A percentile compares a stretch with the other conserved stretches of the same genome.
Conservation (phyloP, 2,888 invertebrate genomes). For the Tenthredo livida region DNA sequence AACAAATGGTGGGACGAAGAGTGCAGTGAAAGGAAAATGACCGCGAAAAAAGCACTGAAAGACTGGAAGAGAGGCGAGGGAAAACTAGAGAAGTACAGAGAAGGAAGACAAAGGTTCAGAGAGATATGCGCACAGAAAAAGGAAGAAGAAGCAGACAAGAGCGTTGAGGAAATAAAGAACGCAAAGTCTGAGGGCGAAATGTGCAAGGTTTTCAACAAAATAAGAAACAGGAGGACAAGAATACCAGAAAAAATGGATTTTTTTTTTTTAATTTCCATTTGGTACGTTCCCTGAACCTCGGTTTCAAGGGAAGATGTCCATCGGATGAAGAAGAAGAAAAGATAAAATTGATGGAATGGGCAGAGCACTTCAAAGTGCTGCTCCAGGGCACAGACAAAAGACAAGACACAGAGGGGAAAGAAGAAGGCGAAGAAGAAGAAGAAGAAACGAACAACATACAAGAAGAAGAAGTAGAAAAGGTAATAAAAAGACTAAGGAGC, state of each 20-base stretch:
- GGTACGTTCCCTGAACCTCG: too few relatives aligned
- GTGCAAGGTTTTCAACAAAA: slow-evolving; percentile 18
- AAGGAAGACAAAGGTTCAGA: background rate
- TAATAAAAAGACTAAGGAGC: background rate
- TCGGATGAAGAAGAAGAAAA: too few relatives aligned
- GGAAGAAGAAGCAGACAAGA: background rate
- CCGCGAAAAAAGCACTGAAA: slow-evolving; percentile 2
- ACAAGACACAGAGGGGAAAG: slow-evolving; percentile 40
- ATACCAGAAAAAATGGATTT: background rate
- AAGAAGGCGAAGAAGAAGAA: background rate
- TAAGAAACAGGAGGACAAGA: background rate
- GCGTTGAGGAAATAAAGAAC: background rate
- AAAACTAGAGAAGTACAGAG: too few relatives aligned
- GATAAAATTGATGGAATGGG: slow-evolving; percentile 8
- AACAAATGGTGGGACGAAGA: slow-evolving; percentile 28
- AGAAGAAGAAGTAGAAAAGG: too few relatives aligned
- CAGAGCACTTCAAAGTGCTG: slow-evolving; percentile 18
- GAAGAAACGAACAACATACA: too few relatives aligned
- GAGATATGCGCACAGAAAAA: background rate
- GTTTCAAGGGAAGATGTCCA: too few relatives aligned
- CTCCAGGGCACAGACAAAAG: too few relatives aligned
- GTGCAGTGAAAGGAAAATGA: background rate
- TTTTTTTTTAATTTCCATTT: too few relatives aligned
- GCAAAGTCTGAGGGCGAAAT: too few relatives aligned
- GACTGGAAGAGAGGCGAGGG: background rate